Evolutionary conservation across 1,140 invertebrate species (phyloP), one percentile per base, ranked within the genome.

Genomic region (Saccostrea echinata): DNA sequence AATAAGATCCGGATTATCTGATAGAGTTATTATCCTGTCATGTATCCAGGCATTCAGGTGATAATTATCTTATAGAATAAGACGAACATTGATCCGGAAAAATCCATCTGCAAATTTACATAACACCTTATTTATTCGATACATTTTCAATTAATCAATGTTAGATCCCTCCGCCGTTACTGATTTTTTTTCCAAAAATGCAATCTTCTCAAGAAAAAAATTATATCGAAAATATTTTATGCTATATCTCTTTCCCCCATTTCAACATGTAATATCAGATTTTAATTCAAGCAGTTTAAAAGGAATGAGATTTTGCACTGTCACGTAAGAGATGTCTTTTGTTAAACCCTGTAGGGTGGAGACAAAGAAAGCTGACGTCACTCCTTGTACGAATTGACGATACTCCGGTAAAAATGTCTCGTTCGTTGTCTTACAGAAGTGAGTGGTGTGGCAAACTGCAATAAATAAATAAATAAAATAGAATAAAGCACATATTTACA

Each of bases 341-440:
- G 53, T 57, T 61, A 80, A 43, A 21, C 85, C 88, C 83, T 91
- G 90, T n/a, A 90, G 85, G 12, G 86, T 86, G 2, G 71, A 84
- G 13, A 90, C 88, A 30, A 89, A 84, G 27, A 91, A 91, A n/a
- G 86, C 86, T 30, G 90, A 88, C 27, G 87, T 83, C 1, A 83
- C 88, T 33, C 91, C 91, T 68, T 90, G 89, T 18, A 91, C 90
- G 85, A 90, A 91, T 82, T 89, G 61, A 13, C 86, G 88, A 55
- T 91, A 90, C 35, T 88, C 81, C 6, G 86, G n/a, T 18, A 86
- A 84, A 21, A n/a, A 33, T 6, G 84, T 86, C 53, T 90, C 64
- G 51, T 90, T 85, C 16, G 88, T 89, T 18, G 89, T 91, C 68
- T 90, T 91, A 82, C 90, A 91, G 87, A 84, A 87, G 43, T 90